Conservation (phyloP, 2,888 invertebrate species). For the Axea sp. region DNA sequence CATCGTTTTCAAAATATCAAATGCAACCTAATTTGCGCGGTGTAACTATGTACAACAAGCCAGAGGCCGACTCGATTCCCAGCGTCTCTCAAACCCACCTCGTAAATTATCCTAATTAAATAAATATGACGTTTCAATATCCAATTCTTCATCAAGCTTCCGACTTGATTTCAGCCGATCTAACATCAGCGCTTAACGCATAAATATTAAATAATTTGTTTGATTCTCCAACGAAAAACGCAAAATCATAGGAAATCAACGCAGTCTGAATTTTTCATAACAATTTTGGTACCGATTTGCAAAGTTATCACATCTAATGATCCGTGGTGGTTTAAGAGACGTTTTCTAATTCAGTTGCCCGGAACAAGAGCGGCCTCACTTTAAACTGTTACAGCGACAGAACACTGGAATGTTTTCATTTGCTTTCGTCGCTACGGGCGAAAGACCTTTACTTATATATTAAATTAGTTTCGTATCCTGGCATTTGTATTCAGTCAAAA, state of each 20-base stretch:
- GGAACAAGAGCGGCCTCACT: neutral
- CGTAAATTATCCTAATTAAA: constrained; percentile 53
- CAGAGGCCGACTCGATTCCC: neutral
- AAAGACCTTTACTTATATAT: constrained; percentile 34
- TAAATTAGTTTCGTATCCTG: constrained; percentile 50
- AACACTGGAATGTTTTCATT: constrained; percentile 60
- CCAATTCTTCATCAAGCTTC: constrained; percentile 47
- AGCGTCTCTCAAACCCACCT: constrained; percentile 20
- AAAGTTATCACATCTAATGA: constrained; percentile 37
- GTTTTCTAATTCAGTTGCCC: neutral
- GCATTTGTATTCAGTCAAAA: constrained; percentile 67
- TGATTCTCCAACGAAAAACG: constrained; percentile 9
- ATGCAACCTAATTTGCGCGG: constrained; percentile 44
- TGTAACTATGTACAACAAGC: constrained; percentile 54
- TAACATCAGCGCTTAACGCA: constrained; percentile 13
- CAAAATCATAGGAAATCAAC: constrained; percentile 57
- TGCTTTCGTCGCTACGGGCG: constrained; percentile 14
- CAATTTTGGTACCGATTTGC: constrained; percentile 58
- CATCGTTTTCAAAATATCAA: constrained; percentile 28
- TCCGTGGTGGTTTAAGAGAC: constrained; percentile 15
- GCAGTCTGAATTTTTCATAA: constrained; percentile 39
- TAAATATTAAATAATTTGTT: constrained; percentile 56
- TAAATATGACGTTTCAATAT: constrained; percentile 47
- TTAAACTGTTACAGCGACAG: constrained; percentile 29
- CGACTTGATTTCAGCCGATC: constrained; percentile 1